A percentile compares a stretch with the other conserved stretches of the same genome.
Conservation (phyloP, 1,140 invertebrate genomes). For the Teleogryllus occipitalis region DNA sequence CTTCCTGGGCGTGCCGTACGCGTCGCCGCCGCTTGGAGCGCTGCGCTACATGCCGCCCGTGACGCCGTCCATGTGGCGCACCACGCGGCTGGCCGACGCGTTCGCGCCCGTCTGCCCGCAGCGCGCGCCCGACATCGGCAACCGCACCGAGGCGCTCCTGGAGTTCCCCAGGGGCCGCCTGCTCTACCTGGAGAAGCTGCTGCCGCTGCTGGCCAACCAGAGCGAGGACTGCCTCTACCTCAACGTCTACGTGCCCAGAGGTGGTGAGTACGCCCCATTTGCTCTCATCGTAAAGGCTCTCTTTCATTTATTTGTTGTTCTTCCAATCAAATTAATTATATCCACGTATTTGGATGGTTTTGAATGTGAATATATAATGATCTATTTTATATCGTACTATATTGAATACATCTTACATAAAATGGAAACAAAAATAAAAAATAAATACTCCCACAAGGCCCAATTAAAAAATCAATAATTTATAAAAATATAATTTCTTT, state of each 20-base stretch:
- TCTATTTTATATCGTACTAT: no score
- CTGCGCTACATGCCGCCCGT: conserved; percentile 89
- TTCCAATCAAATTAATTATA: no score
- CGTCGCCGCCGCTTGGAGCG: conserved; percentile 65
- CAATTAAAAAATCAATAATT: no score
- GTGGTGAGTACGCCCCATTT: conserved; percentile 48
- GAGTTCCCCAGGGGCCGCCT: conserved; percentile 70
- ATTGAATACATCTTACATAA: no score
- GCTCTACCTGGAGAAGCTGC: conserved; percentile 68
- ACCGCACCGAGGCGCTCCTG: conserved; percentile 62
- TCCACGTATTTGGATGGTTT: no score
- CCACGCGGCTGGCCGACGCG: conserved; percentile 67
- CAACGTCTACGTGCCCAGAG: conserved; percentile 86
- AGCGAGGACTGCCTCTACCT: conserved; percentile 96
- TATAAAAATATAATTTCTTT: no score
- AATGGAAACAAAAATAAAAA: no score
- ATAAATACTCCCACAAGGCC: no score
- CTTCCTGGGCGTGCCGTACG: conserved; percentile 93
- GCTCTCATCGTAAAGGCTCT: neutral
- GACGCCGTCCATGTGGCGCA: conserved; percentile 79
- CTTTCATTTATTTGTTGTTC: no score
- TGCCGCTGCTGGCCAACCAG: conserved; percentile 77
- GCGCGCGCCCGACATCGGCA: conserved; percentile 55
- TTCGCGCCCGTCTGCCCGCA: conserved; percentile 88
- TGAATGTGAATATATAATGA: no score